These are phyloP conservation scores for Spodoptera picta DNA, from an alignment of 2,888 invertebrate genomes.

Conservation along the genomic window DNA sequence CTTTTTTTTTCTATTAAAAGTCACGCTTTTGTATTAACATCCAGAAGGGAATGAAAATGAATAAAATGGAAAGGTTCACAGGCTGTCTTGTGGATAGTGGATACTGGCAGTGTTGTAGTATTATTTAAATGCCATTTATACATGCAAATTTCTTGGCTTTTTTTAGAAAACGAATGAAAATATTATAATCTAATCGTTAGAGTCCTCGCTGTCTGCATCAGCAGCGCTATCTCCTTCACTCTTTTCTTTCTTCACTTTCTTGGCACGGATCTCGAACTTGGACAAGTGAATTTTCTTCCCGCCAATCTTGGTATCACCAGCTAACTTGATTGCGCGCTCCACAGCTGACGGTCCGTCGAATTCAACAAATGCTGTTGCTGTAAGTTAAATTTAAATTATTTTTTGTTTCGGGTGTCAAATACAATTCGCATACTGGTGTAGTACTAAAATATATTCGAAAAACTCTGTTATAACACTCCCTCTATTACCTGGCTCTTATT, in stretches of 20 bases:
- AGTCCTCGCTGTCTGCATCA: constrained; percentile 64
- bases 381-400: constrained; percentile 5
- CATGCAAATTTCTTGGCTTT: constrained; percentile 2
- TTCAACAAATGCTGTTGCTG: constrained; percentile 79
- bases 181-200: constrained; percentile 55
- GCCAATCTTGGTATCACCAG: constrained; percentile 65
- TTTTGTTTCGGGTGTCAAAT: too few species aligned
- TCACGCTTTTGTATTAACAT: too few species aligned
- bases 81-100: background rate
- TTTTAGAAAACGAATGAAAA: constrained; percentile 1
- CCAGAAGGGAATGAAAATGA: too few species aligned
- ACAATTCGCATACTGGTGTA: too few species aligned
- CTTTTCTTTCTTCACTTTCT: constrained; percentile 38
- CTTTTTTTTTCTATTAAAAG: too few species aligned
- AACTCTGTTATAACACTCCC: too few species aligned
- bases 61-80: too few species aligned
- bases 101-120: constrained; percentile 18
- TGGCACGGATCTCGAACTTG: constrained; percentile 65
- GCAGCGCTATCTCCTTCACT: constrained; percentile 57
- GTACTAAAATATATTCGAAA: too few species aligned
- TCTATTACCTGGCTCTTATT: too few species aligned
- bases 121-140: constrained; percentile 20
- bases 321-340: constrained; percentile 67
- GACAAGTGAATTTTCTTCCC: constrained; percentile 74
- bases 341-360: constrained; percentile 77